Base-by-base conservation (phyloP, 2,888 invertebrate genomes). In the Nemotelus nigrinus region DNA sequence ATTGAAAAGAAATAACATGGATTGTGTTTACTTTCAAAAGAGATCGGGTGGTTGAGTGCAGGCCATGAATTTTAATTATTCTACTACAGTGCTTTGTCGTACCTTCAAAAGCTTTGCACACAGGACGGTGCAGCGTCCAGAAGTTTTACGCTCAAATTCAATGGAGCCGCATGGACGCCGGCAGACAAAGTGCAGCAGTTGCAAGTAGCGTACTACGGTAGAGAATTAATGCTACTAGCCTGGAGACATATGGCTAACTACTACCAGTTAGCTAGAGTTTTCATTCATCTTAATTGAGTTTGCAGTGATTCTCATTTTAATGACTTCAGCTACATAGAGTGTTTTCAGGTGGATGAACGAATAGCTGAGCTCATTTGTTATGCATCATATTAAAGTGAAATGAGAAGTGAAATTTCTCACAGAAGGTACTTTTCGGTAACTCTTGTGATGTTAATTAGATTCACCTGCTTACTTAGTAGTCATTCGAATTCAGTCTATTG, bases 31-130 rank as follows among this genome's bases (percentile, higher is more conserved):
- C 74, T 48, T 63, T 48, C 44, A 39, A 25, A 57, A 72, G 47
- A 58, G 74, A 74, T 72, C 45, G 25, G 25, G 25, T 45, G 39
- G 57, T 58, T 72, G 74, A 74, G 63, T 63, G 47, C 74, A 10
- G 47, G 74, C 50, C n/a, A 63, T 74, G 74, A 74, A 74, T 74
- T 74, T 74, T 74, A 60, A 74, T 60, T 74, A 60, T 47, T 7
- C 44, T 44, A 48, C 7, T 25, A 48, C 64, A 25, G 39, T 4
- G 25, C 70, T 10, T 41, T 3, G 3, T 41, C 43, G 41, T 55
- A 4, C 60, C 4, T 39, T 50, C 50, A 5, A 68, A 50, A 70
- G 70, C 53, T 70, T 43, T 25, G n/a, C 53, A 41, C 4, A 25
- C 57, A 57, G 10, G n/a, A 47, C 53, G 41, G 70, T 43, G 55